These are phyloP conservation scores for Rissa tridactyla DNA, from an alignment of 2,113 vertebrate genomes.

Conservation along the genomic window DNA sequence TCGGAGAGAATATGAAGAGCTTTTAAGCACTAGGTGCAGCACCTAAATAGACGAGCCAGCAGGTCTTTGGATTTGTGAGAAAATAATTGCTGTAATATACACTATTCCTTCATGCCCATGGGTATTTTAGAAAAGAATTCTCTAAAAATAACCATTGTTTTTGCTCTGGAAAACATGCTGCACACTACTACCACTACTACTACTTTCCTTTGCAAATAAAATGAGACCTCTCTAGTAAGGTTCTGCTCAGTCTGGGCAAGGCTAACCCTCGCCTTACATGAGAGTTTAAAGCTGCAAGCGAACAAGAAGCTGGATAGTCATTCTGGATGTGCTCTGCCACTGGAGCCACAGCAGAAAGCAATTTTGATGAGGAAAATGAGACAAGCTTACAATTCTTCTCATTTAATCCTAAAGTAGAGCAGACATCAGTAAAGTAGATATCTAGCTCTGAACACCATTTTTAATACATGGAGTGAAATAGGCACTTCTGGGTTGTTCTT, in stretches of 20 bases:
- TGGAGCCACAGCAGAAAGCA: background rate
- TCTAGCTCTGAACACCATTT: background rate
- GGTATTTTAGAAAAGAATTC: background rate
- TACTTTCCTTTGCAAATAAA: background rate
- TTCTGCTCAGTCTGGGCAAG: background rate
- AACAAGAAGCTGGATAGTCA: background rate
- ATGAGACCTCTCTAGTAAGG: background rate
- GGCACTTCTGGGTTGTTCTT: background rate
- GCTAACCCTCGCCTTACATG: background rate
- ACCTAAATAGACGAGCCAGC: background rate
- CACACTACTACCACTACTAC: background rate
- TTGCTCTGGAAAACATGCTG: background rate
- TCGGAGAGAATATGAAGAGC: background rate
- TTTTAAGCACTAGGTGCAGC: constrained; percentile 11
- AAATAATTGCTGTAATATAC: background rate
- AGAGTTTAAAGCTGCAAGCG: background rate
- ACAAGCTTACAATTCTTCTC: background rate
- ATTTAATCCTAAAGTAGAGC: background rate
- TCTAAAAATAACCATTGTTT: background rate
- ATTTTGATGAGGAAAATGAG: background rate
- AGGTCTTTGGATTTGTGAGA: background rate
- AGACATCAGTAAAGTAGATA: background rate
- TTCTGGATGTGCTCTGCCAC: background rate
- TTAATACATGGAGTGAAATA: background rate
- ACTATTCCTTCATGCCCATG: background rate